Base-by-base conservation (phyloP, 2,888 invertebrate genomes). In the Epirrhoe alternata region DNA sequence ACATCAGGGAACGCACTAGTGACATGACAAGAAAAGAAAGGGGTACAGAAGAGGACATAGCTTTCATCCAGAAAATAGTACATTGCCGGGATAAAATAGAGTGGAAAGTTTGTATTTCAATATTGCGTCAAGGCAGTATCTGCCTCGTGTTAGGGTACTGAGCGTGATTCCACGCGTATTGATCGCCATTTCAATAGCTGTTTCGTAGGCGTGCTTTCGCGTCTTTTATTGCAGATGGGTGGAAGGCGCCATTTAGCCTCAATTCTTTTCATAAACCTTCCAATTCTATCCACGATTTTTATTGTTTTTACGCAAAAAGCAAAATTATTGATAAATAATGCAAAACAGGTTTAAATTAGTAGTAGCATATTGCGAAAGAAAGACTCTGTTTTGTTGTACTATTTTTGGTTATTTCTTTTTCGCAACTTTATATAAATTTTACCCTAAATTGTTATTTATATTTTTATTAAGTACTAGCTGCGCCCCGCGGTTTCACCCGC, bases 141-240 rank as follows among this genome's bases (percentile, higher is more conserved):
- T 47, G 30, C 35, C 50, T 50, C 30, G 49, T 45, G 38, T 55
- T 50, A 50, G 55, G 38, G 50, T 38, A 50, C 38, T 16, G 38
- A 24, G 47, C 54, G 61, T 61, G 61, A 55, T 35, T 49, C 54
- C n/a, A 35, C 35, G 55, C 62, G 31, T 62, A 62, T 62, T 55
- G 55, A 56, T 62, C 55, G 38, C 50, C 7, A 38, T 49, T 50
- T 55, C 50, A 56, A 62, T 55, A 62, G 54, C 54, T 54, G 3
- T 30, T 31, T 45, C 56, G 50, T 17, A 35, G 50, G 50, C 49
- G 35, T 50, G 24, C 24, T 24, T 24, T 24, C 3, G 24, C 24
- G n/a, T 58, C 24, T 50, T 58, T 58, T 58, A 58, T 51, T 58
- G 58, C 50, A n/a, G 12, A 58, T 1, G 6, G 24, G 54, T 8